Evolutionary conservation across 1,140 invertebrate species (phyloP).

Genomic region (Battus philenor): DNA sequence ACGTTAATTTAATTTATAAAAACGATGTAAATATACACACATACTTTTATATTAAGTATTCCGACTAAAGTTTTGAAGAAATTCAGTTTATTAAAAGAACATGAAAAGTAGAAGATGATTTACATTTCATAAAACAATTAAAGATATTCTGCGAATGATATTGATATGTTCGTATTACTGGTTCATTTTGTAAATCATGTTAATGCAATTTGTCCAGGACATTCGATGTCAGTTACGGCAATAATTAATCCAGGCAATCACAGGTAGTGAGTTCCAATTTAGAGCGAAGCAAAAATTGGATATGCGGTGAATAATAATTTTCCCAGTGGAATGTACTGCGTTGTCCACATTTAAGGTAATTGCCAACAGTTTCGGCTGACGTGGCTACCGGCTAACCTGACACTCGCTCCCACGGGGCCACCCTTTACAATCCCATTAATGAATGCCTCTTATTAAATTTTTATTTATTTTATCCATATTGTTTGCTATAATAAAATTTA

Average conservation of each 20-base stretch:
- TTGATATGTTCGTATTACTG: no score
- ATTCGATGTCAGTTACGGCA: conserved; percentile 21
- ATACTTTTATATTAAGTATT: no score
- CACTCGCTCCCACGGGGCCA: conserved; percentile 55
- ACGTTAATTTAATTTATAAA: no score
- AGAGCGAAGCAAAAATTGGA: conserved; percentile 64
- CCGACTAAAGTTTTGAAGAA: no score
- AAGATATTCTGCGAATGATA: no score
- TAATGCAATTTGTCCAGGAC: conserved; percentile 18
- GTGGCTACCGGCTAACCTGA: conserved; percentile 62
- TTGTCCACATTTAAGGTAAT: conserved; percentile 76
- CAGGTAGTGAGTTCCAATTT: conserved; percentile 59
- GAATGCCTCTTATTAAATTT: conserved; percentile 69
- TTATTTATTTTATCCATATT: conserved; percentile 41
- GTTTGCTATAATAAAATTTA: conserved; percentile 15
- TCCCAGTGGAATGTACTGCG: conserved; percentile 62
- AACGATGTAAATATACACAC: no score
- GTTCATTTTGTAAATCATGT: conserved; percentile 3
- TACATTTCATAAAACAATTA: no score
- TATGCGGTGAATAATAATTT: conserved; percentile 70
- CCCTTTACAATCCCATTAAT: conserved; percentile 72
- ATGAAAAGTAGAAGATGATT: no score
- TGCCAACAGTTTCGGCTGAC: conserved; percentile 71
- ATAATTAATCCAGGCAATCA: conserved; percentile 57
- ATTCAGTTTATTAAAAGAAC: no score